Conservation (phyloP, 1,140 invertebrate genomes). For the Drosophila punjabiensis region DNA sequence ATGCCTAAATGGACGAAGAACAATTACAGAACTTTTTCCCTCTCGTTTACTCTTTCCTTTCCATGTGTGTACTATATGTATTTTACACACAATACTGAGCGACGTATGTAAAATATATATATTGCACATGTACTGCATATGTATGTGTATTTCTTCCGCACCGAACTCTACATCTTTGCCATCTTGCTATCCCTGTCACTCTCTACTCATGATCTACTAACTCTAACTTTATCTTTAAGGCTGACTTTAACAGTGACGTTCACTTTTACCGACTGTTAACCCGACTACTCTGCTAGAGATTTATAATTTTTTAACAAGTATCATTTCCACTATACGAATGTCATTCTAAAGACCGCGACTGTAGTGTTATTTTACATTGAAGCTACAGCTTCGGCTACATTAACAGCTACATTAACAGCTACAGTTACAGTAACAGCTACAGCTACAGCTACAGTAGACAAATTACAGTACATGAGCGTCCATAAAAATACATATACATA, state of each 20-base stretch:
- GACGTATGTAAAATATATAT: slow-evolving; percentile 71
- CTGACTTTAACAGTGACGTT: slow-evolving; percentile 12
- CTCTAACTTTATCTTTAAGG: slow-evolving; percentile 31
- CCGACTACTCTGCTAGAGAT: not conserved
- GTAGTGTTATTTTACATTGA: slow-evolving; percentile 1
- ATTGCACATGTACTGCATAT: slow-evolving; percentile 74
- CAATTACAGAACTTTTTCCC: slow-evolving; percentile 72
- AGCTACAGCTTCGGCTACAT: too few relatives aligned
- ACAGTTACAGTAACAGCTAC: slow-evolving; percentile 15
- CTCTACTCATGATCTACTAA: slow-evolving; percentile 13
- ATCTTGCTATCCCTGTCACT: slow-evolving; percentile 24
- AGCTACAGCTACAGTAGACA: slow-evolving; percentile 32
- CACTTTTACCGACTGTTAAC: not conserved
- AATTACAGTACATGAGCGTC: slow-evolving; percentile 54
- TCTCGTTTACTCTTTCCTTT: slow-evolving; percentile 70
- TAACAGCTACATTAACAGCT: not conserved
- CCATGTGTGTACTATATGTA: slow-evolving; percentile 70
- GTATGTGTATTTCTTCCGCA: slow-evolving; percentile 76
- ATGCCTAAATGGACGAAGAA: slow-evolving; percentile 35
- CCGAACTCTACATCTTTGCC: slow-evolving; percentile 18
- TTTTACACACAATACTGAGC: slow-evolving; percentile 46
- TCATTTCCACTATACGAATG: slow-evolving; percentile 9
- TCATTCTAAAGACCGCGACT: not conserved
- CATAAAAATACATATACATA: slow-evolving; percentile 80
- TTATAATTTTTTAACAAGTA: not conserved